Conservation (phyloP, 2,113 vertebrate species). For the Solea senegalensis region DNA sequence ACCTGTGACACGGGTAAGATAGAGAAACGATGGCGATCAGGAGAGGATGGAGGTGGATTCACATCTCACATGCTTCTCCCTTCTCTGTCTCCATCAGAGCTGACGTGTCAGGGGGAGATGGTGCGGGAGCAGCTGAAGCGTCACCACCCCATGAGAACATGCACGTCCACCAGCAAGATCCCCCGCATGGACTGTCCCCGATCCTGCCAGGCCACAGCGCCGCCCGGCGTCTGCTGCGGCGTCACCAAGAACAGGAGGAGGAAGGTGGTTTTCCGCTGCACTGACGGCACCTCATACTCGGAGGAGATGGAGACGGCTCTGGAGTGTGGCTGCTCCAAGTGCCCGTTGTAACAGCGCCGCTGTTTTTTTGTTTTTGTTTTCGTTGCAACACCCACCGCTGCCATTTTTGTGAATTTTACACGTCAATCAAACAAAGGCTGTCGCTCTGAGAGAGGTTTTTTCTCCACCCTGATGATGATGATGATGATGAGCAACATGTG, state of each 20-base stretch:
- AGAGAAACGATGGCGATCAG: not conserved
- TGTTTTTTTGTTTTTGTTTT: conserved; percentile 33
- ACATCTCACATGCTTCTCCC: not conserved
- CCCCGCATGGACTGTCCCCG: conserved; percentile 87
- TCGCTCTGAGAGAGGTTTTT: conserved; percentile 32
- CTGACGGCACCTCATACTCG: conserved; percentile 89
- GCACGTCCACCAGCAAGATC: conserved; percentile 87
- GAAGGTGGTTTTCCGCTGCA: conserved; percentile 93
- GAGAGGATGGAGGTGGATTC: not conserved
- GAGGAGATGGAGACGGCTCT: conserved; percentile 93
- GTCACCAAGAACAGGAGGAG: conserved; percentile 89
- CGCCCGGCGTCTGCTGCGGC: conserved; percentile 86
- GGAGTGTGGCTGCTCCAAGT: conserved; percentile 92
- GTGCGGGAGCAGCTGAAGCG: conserved; percentile 90
- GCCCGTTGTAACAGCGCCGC: conserved; percentile 81
- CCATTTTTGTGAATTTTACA: conserved; percentile 63
- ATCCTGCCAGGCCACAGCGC: conserved; percentile 77
- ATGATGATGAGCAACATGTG: conserved; percentile 44
- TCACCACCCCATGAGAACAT: conserved; percentile 87
- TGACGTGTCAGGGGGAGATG: conserved; percentile 87
- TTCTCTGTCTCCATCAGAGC: conserved; percentile 76
- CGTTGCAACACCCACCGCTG: conserved; percentile 45
- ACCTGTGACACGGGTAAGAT: conserved; percentile 88
- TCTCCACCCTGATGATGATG: conserved; percentile 4
- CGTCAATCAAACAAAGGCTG: conserved; percentile 31